Evolutionary conservation across 1,140 invertebrate genomes (phyloP).

Genomic region (Hylaeus anthracinus): DNA sequence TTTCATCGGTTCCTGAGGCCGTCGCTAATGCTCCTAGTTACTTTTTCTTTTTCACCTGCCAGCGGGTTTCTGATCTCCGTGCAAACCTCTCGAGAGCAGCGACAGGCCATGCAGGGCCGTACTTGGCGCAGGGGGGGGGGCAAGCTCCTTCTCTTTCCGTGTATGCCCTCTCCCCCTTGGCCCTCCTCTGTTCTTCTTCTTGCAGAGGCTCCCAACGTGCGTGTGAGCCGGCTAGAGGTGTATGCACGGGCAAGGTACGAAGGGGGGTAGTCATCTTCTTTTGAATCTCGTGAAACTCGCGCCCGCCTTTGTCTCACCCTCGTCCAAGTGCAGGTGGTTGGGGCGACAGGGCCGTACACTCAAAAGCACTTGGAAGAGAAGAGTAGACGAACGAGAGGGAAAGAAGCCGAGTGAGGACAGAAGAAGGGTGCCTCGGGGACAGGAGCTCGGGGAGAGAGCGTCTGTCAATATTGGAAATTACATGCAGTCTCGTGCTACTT

Average conservation of each 20-base stretch:
- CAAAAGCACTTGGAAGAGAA: constrained; percentile 50
- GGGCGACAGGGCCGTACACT: constrained; percentile 59
- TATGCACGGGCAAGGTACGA: constrained; percentile 9
- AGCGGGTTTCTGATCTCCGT: constrained; percentile 55
- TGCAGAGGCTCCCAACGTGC: background rate
- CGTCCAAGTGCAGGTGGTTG: constrained; percentile 69
- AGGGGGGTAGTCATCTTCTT: constrained; percentile 70
- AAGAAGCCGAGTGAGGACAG: constrained; percentile 21
- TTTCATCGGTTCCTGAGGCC: constrained; percentile 18
- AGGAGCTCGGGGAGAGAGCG: constrained; percentile 27
- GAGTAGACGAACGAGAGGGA: constrained; percentile 19
- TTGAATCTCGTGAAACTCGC: constrained; percentile 74
- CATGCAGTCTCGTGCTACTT: constrained; percentile 48
- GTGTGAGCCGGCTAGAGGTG: background rate
- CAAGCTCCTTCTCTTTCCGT: constrained; percentile 16
- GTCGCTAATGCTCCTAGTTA: constrained; percentile 32
- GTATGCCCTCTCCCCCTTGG: too few relatives aligned
- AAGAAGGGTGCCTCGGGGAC: constrained; percentile 28
- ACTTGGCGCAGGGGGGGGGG: background rate
- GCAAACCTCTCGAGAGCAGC: constrained; percentile 39
- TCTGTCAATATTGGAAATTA: constrained; percentile 63
- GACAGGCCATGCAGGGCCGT: background rate
- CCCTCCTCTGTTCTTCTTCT: too few relatives aligned
- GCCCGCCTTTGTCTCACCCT: constrained; percentile 74
- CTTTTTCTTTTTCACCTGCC: constrained; percentile 46